A percentile compares a stretch with the other conserved stretches of the same genome.
phyloP scores from a whole-genome alignment of 2,888 invertebrate genomes.

The Dasypolia templi region DNA sequence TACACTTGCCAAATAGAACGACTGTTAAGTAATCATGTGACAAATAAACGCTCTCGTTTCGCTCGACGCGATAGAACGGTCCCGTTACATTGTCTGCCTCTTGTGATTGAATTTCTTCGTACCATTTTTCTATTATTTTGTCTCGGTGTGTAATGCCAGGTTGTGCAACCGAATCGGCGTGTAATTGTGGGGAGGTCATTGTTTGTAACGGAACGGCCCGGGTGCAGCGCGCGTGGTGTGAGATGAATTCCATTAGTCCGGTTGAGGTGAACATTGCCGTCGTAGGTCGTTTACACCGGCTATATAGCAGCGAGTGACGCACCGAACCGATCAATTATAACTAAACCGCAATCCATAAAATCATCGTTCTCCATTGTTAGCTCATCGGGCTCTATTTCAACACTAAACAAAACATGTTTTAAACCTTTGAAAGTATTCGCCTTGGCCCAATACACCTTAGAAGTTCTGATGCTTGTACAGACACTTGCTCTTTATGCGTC shows the following conservation, averaged over 20 bases:
- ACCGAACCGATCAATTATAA: conserved; percentile 56
- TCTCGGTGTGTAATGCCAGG: conserved; percentile 72
- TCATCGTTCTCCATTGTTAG: conserved; percentile 48
- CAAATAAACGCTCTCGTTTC: conserved; percentile 69
- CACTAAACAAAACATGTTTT: conserved; percentile 26
- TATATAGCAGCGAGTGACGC: conserved; percentile 65
- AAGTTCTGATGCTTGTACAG: conserved; percentile 69
- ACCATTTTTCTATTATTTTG: conserved; percentile 76
- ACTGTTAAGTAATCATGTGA: conserved; percentile 70
- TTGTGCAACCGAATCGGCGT: conserved; percentile 80
- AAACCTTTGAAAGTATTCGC: conserved; percentile 76
- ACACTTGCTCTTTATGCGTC: conserved; percentile 69
- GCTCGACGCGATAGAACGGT: conserved; percentile 68
- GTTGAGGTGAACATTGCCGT: conserved; percentile 69
- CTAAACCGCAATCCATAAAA: conserved; percentile 43
- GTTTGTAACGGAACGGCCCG: conserved; percentile 83
- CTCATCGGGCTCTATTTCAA: conserved; percentile 44
- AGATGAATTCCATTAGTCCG: conserved; percentile 85
- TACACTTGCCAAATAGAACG: conserved; percentile 63
- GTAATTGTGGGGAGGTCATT: conserved; percentile 82
- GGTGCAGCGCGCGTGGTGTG: conserved; percentile 78
- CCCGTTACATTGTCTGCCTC: conserved; percentile 67
- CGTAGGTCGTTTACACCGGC: conserved; percentile 77
- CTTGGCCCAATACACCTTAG: conserved; percentile 78
- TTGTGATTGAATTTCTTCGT: conserved; percentile 66